Evolutionary conservation across 2,888 invertebrate species (phyloP), one percentile per base, ranked within the genome.

Genomic region (Melieria crassipennis): DNA sequence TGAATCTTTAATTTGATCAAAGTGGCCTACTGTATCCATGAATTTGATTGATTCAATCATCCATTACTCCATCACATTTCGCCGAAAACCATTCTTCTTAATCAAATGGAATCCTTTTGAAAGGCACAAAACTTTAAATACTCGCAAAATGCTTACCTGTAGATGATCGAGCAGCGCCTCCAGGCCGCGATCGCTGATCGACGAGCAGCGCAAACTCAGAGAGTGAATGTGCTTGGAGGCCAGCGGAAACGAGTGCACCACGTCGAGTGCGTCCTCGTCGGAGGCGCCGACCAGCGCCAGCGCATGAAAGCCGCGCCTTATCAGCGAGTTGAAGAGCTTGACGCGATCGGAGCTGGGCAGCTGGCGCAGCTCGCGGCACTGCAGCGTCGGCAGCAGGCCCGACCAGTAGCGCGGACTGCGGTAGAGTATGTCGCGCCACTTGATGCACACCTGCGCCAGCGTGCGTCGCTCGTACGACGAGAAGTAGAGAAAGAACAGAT

Each of bases 401-500:
- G 90, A 89, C 97, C 97, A 98, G 88, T 93, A 95, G 67, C 92
- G 89, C n/a, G 94, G 93, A 79, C 93, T 91, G 70, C 95, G 91
- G 87, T 98, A 98, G 69, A 97, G 88, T 70, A 95, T 89, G 84
- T 96, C 95, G 75, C 95, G 91, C 97, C 97, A 98, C 83, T 92
- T 89, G 74, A 91, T 90, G 88, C 96, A 97, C 70, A 96, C 92
- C 87, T 94, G 94, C 10, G 96, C 94, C 78, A 97, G 88, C 11
- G 90, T 88, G 74, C 94, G 90, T 74, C 96, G 89, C 80, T 97
- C 97, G 78, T 90, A 90, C 11, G 94, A 89, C 75, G 90, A 91
- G 85, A 95, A 94, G 85, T 94, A 95, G 58, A 92, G 88, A 87
- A 97, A 97, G 88, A 97, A 94, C 82, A 90, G 91, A 72, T 91